Percentiles rank a stretch among this genome's conserved stretches.
phyloP scores from a whole-genome alignment of 2,888 invertebrate species.

The Volucella bombylans region DNA sequence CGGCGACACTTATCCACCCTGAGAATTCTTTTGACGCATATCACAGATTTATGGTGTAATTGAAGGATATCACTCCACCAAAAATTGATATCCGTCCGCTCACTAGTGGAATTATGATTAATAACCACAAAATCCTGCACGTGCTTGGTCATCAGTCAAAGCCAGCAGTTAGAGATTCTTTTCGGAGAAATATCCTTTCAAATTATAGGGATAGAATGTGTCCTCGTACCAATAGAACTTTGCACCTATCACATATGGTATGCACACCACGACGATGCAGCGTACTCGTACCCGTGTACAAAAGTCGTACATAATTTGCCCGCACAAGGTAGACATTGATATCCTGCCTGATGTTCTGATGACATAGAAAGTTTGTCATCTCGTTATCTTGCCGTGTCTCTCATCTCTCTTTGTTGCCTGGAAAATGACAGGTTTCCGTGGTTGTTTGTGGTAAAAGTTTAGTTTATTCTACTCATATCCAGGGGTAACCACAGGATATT shows the following conservation, averaged over 20 bases:
- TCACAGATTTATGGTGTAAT: conserved; percentile 42
- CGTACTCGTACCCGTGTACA: not conserved
- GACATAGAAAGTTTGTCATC: conserved; percentile 27
- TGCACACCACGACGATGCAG: not conserved
- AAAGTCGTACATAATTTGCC: not conserved
- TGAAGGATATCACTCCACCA: conserved; percentile 30
- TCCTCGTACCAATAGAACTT: no score
- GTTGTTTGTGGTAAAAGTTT: conserved; percentile 12
- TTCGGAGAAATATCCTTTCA: not conserved
- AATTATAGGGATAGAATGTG: not conserved
- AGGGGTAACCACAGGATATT: conserved; percentile 38
- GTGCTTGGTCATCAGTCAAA: conserved; percentile 3
- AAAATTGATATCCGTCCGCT: conserved; percentile 31
- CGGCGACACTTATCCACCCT: not conserved
- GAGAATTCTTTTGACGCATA: conserved; percentile 4
- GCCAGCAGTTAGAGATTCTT: not conserved
- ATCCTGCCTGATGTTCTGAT: conserved; percentile 13
- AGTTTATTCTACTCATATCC: conserved; percentile 40
- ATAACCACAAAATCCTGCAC: conserved; percentile 25
- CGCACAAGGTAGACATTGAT: not conserved
- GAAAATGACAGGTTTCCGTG: conserved; percentile 56
- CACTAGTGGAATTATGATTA: conserved; percentile 38
- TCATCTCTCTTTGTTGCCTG: conserved; percentile 24
- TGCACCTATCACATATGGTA: no score
- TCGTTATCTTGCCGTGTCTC: not conserved